Percentiles rank a stretch among this genome's conserved stretches.
These are phyloP conservation scores for Oryzias javanicus DNA, from an alignment of 2,113 vertebrate species.

Conservation along the genomic window DNA sequence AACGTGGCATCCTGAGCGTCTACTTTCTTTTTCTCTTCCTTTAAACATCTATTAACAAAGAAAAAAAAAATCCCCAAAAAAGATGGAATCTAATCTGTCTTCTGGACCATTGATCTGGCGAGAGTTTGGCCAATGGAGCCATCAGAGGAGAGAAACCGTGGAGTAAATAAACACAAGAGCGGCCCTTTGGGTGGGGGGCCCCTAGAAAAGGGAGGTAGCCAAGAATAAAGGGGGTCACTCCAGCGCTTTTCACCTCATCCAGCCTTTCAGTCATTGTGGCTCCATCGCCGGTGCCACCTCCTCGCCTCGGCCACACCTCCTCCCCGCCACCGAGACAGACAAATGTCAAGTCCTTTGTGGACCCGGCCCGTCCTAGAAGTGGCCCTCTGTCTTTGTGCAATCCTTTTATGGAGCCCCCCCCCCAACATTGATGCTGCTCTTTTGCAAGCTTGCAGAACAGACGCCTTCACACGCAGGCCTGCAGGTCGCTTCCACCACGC, in stretches of 20 bases:
- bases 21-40: slow-evolving; percentile 38
- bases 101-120: slow-evolving; percentile 63
- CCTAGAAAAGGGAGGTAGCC: slow-evolving; percentile 73
- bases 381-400: slow-evolving; percentile 79
- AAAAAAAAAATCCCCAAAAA: slow-evolving; percentile 46
- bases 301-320: slow-evolving; percentile 59
- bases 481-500: slow-evolving; percentile 29
- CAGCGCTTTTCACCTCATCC: slow-evolving; percentile 77
- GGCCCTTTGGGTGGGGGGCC: slow-evolving; percentile 75
- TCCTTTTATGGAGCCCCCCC: slow-evolving; percentile 79
- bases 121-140: slow-evolving; percentile 80
- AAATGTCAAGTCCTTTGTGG: slow-evolving; percentile 85
- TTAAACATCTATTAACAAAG: slow-evolving; percentile 42
- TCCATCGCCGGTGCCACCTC: slow-evolving; percentile 70
- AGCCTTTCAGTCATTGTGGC: slow-evolving; percentile 77
- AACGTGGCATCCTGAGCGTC: slow-evolving; percentile 22
- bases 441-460: slow-evolving; percentile 49
- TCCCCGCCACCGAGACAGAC: slow-evolving; percentile 78
- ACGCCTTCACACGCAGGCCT: slow-evolving; percentile 39
- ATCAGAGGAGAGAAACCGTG: slow-evolving; percentile 79
- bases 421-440: slow-evolving; percentile 48
- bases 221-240: slow-evolving; percentile 75
- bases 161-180: slow-evolving; percentile 81
- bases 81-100: slow-evolving; percentile 73
- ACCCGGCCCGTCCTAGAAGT: slow-evolving; percentile 78